These are phyloP conservation scores for Montipora capitata DNA, from an alignment of 92 coral and sea anemone species.

Conservation along the genomic window DNA sequence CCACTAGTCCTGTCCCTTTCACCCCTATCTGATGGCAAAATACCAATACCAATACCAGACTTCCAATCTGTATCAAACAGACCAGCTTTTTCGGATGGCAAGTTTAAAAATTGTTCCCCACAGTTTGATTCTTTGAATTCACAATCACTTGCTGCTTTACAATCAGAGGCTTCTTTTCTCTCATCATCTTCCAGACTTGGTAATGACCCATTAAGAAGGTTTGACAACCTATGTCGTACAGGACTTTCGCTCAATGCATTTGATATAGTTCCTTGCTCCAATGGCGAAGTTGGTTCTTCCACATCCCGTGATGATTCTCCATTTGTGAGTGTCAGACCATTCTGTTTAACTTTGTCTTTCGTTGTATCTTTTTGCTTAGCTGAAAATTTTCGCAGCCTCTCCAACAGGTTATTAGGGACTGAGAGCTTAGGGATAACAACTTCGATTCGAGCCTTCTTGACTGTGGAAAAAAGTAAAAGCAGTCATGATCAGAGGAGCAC, in stretches of 20 bases:
- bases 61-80: background rate
- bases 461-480: background rate
- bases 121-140: background rate
- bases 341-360: background rate
- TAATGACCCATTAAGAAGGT: conserved; percentile 28
- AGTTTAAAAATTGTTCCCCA: background rate
- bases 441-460: conserved; percentile 11
- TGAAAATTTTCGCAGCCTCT: background rate
- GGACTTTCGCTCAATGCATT: conserved; percentile 16
- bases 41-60: background rate
- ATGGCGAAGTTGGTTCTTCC: background rate
- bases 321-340: background rate
- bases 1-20: background rate
- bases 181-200: background rate
- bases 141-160: background rate
- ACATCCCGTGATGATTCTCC: background rate
- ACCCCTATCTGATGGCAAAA: background rate
- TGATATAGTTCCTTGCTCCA: background rate
- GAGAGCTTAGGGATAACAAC: background rate
- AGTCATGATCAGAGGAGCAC: background rate
- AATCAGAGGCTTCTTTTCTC: background rate
- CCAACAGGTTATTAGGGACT: conserved; percentile 5
- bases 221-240: conserved; percentile 28
- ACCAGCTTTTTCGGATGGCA: background rate
- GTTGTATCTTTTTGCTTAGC: background rate